Base-by-base conservation (phyloP, 1,140 invertebrate genomes). In the Magallana angulata region DNA sequence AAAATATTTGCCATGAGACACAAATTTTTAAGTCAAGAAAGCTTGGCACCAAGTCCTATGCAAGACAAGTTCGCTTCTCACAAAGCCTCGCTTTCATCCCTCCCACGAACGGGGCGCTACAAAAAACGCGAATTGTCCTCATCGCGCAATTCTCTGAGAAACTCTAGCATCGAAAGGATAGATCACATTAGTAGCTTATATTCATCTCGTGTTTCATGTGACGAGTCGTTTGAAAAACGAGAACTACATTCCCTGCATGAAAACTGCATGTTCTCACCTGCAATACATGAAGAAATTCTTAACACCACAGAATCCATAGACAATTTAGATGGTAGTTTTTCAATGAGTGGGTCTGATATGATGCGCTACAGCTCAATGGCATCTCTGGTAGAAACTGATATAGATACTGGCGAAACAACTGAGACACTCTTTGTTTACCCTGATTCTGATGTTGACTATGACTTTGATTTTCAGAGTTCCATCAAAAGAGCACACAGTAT, bases 261-360 rank as follows among this genome's bases (percentile, higher is more conserved):
- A n/a, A 89, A 93, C 80, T 94, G 93, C 89, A 94, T 94, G 59
- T 91, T 94, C 57, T 91, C 92, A 3, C 91, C 92, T 36, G 71
- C 88, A 68, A 92, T 92, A 82, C 90, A 91, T 30, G 88, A 91
- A 80, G 91, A 93, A 84, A 91, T 93, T 57, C 84, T 90, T 16
- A 87, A 92, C 62, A 92, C 91, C 30, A 91, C 92, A 14, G 56
- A 92, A 81, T 94, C 93, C 7, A 92, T 93, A 57, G 93, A 94
- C 62, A 92, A 92, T 91, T 92, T 87, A 87, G 88, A 85, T 84
- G 91, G 14, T 85, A 59, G 57, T 84, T 36, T 59, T 60, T 84
- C 82, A 59, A 2, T 59, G 18, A 36, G 57, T 58, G 58, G 58
- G 82, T 82, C 83, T 16, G 64, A 36, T 48, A 30, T 93, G 36